phyloP scores from a whole-genome alignment of 2,888 invertebrate genomes.

The Nymphalis c-album region DNA sequence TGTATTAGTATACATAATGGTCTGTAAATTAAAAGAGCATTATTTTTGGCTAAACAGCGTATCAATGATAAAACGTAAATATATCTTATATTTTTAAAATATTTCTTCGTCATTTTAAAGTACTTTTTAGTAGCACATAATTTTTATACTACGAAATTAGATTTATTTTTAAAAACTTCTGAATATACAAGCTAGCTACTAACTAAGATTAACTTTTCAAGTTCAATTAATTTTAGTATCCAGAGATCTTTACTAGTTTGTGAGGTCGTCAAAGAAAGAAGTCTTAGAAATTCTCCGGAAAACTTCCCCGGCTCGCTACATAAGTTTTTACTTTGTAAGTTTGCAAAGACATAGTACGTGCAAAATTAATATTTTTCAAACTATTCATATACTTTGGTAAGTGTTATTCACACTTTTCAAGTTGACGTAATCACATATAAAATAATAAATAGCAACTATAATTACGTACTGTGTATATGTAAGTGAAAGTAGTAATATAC shows the following conservation, averaged over 20 bases:
- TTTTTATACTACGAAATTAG: not conserved
- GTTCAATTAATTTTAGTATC: constrained; percentile 4
- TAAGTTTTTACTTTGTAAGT: constrained; percentile 2
- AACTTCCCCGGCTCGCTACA: not conserved
- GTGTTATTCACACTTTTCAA: no score
- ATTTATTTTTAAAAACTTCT: not conserved
- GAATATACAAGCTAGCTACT: not conserved
- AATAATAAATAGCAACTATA: no score
- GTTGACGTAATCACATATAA: no score
- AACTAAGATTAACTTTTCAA: constrained; percentile 8
- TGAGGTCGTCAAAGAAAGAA: constrained; percentile 4
- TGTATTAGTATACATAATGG: no score
- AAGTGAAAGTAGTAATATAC: no score
- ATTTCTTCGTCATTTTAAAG: no score
- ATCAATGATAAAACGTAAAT: no score
- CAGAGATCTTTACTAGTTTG: not conserved
- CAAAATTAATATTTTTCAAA: not conserved
- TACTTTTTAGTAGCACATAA: not conserved
- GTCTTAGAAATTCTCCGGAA: constrained; percentile 3
- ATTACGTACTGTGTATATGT: no score
- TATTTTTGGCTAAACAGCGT: no score
- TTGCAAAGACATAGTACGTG: not conserved
- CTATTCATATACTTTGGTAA: no score
- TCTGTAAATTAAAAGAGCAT: no score
- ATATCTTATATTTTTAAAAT: no score